Conservation (phyloP, 2,797 vertebrate species). For the Knipowitschia caucasica region DNA sequence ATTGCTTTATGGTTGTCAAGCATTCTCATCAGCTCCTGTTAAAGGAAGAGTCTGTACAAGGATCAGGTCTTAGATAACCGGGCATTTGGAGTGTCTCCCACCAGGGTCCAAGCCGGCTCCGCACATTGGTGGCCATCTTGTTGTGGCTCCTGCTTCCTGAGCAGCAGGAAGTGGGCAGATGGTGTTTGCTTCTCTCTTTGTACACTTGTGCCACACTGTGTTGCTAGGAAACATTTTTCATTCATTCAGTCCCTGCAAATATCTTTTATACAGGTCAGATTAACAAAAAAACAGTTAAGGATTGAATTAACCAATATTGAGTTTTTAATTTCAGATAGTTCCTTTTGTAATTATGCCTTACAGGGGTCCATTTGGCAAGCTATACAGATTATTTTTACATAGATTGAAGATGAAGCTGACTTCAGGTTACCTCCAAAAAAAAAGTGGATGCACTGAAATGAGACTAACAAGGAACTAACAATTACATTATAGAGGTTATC, state of each 20-base stretch:
- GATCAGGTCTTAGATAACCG: neutral
- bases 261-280: slow-evolving; percentile 1
- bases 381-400: too few relatives aligned
- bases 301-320: neutral
- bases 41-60: neutral
- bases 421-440: too few relatives aligned
- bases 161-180: slow-evolving; percentile 48
- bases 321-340: neutral
- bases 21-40: neutral
- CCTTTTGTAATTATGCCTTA: too few relatives aligned
- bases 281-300: slow-evolving; percentile 4
- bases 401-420: too few relatives aligned
- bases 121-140: slow-evolving; percentile 28
- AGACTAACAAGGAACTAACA: too few relatives aligned
- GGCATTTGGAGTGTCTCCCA: slow-evolving; percentile 20
- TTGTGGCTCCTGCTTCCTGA: slow-evolving; percentile 37
- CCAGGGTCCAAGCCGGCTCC: slow-evolving; percentile 13
- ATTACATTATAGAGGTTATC: too few relatives aligned
- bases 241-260: slow-evolving; percentile 13
- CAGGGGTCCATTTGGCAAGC: too few relatives aligned
- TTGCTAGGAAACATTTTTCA: slow-evolving; percentile 24
- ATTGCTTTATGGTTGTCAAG: neutral
- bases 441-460: too few relatives aligned
- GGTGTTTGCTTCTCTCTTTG: slow-evolving; percentile 38
- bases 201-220: slow-evolving; percentile 10